phyloP scores from a whole-genome alignment of 2,113 vertebrate species.

The Psilopogon haemacephalus region DNA sequence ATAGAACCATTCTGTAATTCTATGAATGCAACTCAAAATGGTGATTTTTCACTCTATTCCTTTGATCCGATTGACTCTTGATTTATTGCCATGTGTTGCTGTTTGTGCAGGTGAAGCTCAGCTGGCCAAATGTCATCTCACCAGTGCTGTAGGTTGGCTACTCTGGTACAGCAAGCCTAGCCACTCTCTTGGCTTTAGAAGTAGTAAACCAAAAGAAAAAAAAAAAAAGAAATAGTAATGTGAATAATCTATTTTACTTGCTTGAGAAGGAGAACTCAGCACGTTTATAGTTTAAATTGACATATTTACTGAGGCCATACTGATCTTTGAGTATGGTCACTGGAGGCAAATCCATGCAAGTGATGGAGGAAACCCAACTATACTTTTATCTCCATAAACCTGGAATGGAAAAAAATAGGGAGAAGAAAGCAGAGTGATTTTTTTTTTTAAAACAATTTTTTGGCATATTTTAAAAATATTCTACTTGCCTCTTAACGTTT shows the following conservation, averaged over 20 bases:
- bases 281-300: not conserved
- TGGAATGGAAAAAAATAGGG: not conserved
- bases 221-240: rapidly evolving
- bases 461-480: not conserved
- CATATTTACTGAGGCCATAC: not conserved
- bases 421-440: not conserved
- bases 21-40: not conserved
- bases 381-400: not conserved
- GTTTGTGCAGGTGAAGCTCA: not conserved
- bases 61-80: not conserved
- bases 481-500: not conserved
- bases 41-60: not conserved
- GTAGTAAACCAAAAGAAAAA: not conserved
- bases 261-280: not conserved
- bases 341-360: not conserved
- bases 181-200: not conserved
- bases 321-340: not conserved
- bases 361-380: not conserved
- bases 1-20: not conserved
- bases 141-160: rapidly evolving
- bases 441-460: not conserved
- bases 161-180: not conserved
- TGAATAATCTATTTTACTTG: not conserved
- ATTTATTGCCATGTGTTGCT: not conserved
- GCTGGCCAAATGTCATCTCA: not conserved